A percentile compares a stretch with the other conserved stretches of the same genome.
Conservation (phyloP, 2,113 vertebrate genomes). For the Paratilapia polleni region DNA sequence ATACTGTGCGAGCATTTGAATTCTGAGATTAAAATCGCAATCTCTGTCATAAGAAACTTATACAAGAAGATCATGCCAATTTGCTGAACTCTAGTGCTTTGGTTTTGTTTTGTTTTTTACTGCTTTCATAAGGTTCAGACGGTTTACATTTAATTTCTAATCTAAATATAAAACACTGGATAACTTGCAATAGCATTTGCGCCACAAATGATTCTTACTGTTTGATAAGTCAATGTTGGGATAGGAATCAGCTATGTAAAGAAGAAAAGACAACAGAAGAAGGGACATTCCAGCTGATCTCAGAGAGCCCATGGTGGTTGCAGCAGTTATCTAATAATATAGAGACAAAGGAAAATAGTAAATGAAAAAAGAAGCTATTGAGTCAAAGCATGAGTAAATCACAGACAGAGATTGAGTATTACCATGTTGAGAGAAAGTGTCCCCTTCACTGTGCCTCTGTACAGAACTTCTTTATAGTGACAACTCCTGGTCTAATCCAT, state of each 20-base stretch:
- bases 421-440: slow-evolving; percentile 53
- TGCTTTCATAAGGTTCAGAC: background rate
- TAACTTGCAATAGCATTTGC: background rate
- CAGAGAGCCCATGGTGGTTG: slow-evolving; percentile 81
- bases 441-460: slow-evolving; percentile 45
- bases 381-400: background rate
- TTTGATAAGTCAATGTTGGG: slow-evolving; percentile 85
- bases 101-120: background rate
- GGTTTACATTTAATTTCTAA: background rate
- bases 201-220: slow-evolving; percentile 75
- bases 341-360: slow-evolving; percentile 25
- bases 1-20: background rate
- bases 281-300: slow-evolving; percentile 84
- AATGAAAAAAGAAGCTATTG: background rate
- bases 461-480: slow-evolving; percentile 25
- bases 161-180: background rate
- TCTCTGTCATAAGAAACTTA: background rate
- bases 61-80: background rate
- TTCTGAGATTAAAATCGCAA: background rate
- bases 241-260: slow-evolving; percentile 87
- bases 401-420: background rate
- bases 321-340: slow-evolving; percentile 41
- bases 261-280: slow-evolving; percentile 82
- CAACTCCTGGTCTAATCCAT: background rate
- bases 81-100: background rate